Evolutionary conservation across 2,888 invertebrate species (phyloP).

Genomic region (Taenaris catops): DNA sequence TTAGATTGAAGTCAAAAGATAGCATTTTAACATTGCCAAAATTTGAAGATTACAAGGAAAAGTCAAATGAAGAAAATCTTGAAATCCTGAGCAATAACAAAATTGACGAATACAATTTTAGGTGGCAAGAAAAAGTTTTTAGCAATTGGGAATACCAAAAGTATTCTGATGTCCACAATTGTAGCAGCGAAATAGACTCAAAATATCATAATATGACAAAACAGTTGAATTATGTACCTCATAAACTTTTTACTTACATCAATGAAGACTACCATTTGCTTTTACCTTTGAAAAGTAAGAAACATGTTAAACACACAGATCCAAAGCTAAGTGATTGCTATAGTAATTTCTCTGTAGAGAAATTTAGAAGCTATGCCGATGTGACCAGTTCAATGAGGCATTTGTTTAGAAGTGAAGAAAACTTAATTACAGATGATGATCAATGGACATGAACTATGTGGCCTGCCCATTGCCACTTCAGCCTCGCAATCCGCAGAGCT

Average conservation of each 20-base stretch:
- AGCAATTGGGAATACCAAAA: constrained; percentile 80
- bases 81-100: constrained; percentile 32
- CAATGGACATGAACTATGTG: constrained; percentile 39
- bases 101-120: constrained; percentile 60
- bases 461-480: no score
- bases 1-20: constrained; percentile 52
- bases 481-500: no score
- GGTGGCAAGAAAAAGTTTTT: constrained; percentile 88
- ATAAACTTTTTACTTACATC: constrained; percentile 77
- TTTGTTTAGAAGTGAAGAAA: constrained; percentile 51
- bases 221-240: constrained; percentile 43
- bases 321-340: constrained; percentile 38
- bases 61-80: constrained; percentile 30
- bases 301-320: constrained; percentile 18
- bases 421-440: constrained; percentile 33
- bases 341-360: constrained; percentile 37
- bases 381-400: constrained; percentile 41
- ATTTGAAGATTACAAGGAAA: constrained; percentile 50
- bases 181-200: constrained; percentile 78
- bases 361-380: constrained; percentile 24
- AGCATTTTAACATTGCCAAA: constrained; percentile 52
- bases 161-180: constrained; percentile 81
- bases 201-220: constrained; percentile 44
- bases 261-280: constrained; percentile 76
- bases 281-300: constrained; percentile 38